Conservation (phyloP, 2,113 vertebrate species). For the Alethe diademata region DNA sequence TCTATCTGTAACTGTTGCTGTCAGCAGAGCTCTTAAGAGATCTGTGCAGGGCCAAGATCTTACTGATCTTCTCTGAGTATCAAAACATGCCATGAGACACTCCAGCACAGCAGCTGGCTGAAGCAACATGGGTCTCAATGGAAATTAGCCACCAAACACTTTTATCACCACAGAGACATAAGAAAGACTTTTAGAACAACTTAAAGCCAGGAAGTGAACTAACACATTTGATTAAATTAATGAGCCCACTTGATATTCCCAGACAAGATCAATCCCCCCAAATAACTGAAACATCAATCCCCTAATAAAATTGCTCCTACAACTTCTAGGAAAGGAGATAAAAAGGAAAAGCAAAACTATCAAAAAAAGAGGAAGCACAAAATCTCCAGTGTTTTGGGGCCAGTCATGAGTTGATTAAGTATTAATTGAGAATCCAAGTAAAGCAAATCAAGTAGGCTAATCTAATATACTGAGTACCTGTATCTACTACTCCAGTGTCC, state of each 20-base stretch:
- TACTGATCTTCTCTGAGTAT: neutral
- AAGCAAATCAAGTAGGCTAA: neutral
- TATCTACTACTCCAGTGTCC: neutral
- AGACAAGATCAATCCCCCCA: neutral
- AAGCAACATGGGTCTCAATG: neutral
- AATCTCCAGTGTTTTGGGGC: neutral
- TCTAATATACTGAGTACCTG: neutral
- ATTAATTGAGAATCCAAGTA: neutral
- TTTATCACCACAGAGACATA: neutral
- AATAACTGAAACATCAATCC: neutral
- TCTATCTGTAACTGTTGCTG: neutral
- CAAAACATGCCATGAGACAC: fast-evolving
- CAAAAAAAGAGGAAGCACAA: neutral
- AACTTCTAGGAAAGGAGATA: neutral
- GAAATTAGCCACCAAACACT: neutral
- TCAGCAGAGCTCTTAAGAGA: neutral
- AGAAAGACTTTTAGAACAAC: neutral
- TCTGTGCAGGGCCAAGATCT: neutral
- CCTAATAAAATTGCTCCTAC: neutral
- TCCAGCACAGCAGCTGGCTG: neutral
- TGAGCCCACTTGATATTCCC: neutral
- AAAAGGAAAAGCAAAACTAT: neutral
- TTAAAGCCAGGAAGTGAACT: neutral
- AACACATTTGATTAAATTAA: neutral
- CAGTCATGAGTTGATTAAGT: neutral